Conservation (phyloP, 1,140 invertebrate species). For the Papilio xuthus region DNA sequence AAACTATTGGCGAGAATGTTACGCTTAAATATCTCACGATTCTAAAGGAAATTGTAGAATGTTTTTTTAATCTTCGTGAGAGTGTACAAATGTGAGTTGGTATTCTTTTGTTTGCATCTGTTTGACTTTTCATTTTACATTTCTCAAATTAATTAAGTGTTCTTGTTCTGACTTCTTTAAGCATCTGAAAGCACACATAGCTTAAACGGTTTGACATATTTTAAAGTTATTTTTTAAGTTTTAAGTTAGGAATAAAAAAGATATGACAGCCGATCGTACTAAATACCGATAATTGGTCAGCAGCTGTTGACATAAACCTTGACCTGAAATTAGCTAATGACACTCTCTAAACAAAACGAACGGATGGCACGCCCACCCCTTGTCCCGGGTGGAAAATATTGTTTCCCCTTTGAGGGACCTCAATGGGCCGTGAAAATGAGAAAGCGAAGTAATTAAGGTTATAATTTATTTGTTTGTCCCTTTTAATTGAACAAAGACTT, state of each 20-base stretch:
- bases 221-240: too few species aligned
- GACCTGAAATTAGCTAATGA: slow-evolving; percentile 29
- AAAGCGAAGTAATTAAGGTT: slow-evolving; percentile 33
- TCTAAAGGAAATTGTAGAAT: not conserved
- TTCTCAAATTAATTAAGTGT: too few species aligned
- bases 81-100: not conserved
- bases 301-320: not conserved
- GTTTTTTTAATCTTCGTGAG: not conserved
- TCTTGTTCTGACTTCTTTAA: too few species aligned
- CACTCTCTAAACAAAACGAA: slow-evolving; percentile 31
- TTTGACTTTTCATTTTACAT: too few species aligned
- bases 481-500: slow-evolving; percentile 13
- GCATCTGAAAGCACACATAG: too few species aligned
- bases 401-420: slow-evolving; percentile 34
- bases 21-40: slow-evolving; percentile 1
- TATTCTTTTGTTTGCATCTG: not conserved
- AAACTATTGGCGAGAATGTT: slow-evolving; percentile 17
- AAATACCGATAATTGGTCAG: not conserved
- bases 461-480: slow-evolving; percentile 15
- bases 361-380: slow-evolving; percentile 19
- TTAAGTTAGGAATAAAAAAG: too few species aligned
- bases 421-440: slow-evolving; percentile 34
- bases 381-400: slow-evolving; percentile 2
- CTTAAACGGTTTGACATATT: too few species aligned
- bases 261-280: not conserved